Evolutionary conservation across 2,888 invertebrate species (phyloP), one percentile per base, ranked within the genome.

Genomic region (Drosophila percnosoma): DNA sequence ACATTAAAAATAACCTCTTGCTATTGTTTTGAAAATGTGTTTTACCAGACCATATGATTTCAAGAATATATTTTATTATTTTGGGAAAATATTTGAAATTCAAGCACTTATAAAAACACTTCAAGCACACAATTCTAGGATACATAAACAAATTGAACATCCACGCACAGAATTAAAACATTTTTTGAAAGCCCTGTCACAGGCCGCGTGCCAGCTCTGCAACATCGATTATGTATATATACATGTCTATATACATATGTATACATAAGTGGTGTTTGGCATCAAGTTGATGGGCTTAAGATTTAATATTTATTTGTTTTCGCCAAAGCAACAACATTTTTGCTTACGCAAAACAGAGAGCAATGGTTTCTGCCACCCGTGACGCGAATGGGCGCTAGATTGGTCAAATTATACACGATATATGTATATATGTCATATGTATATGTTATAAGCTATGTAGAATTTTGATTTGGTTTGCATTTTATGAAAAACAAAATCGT

Each of bases 231-330:
- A 38, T 78, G 38, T 27, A 42, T 57, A 38, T 15, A 34, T 11
- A 18, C 8, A 27, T 51, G 6, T 29, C 13, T 53, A 8, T 38
- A 2, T n/a, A n/a, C n/a, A 2, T 40, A 60, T 40, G 15, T 33
- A 34, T n/a, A 21, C 29, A 57, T 49, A 52, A 42, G 48, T 33
- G 54, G 59, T 68, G 59, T 40, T 54, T 61, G 52, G 66, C 65
- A 67, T 69, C 45, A 80, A 77, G 68, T 84, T 85, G 73, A 88
- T 88, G 81, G 77, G 79, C 72, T 88, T 85, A 88, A 80, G 75
- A 75, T 83, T 77, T 72, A 62, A 76, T 87, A 90, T 90, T 86
- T 90, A 90, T 87, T 87, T 90, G 82, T 83, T 89, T 78, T 82
- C 72, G 68, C 72, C 74, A 66, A 72, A 78, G 58, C 59, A 62